Base-by-base conservation (phyloP, 2,888 invertebrate genomes). In the Hirtodrosophila trivittata region DNA sequence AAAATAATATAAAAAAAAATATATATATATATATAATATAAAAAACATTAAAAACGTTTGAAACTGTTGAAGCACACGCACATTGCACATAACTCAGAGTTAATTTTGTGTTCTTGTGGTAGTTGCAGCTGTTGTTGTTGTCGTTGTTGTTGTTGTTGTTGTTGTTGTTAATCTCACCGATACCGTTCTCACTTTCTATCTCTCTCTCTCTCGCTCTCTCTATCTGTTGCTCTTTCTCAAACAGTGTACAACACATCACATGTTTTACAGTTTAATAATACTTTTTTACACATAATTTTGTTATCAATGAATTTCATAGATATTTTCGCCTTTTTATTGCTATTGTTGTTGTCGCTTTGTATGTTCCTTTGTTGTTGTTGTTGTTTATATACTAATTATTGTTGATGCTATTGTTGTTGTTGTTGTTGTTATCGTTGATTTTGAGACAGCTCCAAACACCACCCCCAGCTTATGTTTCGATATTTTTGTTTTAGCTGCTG, bases 211-310 rank as follows among this genome's bases (percentile, higher is more conserved):
- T 18, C 39, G 39, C 26, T 52, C 33, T 33, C 55, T 63, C 25
- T 28, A n/a, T n/a, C n/a, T n/a, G n/a, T n/a, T n/a, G n/a, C 26
- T 33, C 12, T 39, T 35, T 45, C 46, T 46, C 38, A 46, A 28
- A 56, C 18, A 56, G 35, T 63, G 33, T 58, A 59, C 66, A 78
- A 75, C 68, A 65, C 76, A 83, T 80, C 86, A 88, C 81, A 87
- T 78, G 70, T 77, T 84, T 87, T 86, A 87, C 87, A 88, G 70
- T 87, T 88, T 87, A 88, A 88, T 87, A 86, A 87, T 88, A 88
- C 77, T 83, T 81, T 74, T 84, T 86, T 87, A 87, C 86, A 85
- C 59, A 71, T 78, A 82, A 84, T 82, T 85, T 76, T 58, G 70
- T 63, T 51, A 62, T 56, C 52, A 73, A 73, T 75, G 73, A 70